Percentiles rank a stretch among this genome's conserved stretches.
phyloP scores from a whole-genome alignment of 2,113 vertebrate species.

The Junco hyemalis region DNA sequence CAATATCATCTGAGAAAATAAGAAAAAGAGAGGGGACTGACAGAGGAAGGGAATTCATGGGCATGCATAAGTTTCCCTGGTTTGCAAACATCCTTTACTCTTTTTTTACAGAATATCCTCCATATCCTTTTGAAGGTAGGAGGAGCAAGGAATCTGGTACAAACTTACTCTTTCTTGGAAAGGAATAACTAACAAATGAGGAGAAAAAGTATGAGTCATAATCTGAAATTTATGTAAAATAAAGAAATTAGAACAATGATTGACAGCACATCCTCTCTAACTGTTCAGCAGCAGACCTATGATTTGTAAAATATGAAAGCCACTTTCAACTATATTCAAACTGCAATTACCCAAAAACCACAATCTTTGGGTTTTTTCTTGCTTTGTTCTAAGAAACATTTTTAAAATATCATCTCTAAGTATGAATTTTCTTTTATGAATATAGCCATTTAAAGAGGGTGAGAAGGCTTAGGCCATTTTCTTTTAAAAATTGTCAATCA shows the following conservation, averaged over 20 bases:
- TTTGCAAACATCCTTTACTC: neutral
- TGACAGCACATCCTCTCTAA: neutral
- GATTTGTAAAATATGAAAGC: neutral
- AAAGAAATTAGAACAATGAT: neutral
- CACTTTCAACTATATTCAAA: constrained; percentile 28
- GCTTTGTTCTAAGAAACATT: neutral
- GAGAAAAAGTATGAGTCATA: neutral
- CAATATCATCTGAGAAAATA: neutral
- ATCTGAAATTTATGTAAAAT: neutral
- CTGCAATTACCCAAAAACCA: neutral
- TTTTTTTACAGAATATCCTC: neutral
- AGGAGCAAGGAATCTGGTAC: neutral
- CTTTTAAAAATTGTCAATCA: neutral
- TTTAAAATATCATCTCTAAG: neutral
- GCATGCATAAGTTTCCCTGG: neutral
- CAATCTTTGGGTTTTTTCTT: neutral
- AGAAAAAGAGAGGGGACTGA: neutral
- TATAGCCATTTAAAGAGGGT: neutral
- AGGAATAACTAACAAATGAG: neutral
- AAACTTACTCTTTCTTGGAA: neutral
- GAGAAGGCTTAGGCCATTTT: neutral
- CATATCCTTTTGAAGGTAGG: neutral
- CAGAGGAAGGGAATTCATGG: neutral
- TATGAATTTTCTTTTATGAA: neutral
- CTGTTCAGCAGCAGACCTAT: neutral